Evolutionary conservation across 2,888 invertebrate species (phyloP), one percentile per base, ranked within the genome.

Genomic region (Meiosimyza platycephala): DNA sequence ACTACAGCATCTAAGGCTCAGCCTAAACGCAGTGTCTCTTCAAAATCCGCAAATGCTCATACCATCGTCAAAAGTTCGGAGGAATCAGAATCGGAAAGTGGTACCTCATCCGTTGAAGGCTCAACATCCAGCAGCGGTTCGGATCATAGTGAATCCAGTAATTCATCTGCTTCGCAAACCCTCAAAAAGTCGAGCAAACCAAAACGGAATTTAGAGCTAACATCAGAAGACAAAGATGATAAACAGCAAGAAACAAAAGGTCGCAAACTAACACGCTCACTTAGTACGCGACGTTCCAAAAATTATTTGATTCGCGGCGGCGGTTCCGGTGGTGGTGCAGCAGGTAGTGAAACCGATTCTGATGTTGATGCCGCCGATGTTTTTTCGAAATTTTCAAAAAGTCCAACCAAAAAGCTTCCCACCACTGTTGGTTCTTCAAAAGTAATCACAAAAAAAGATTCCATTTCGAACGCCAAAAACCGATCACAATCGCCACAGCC

Each of bases 231-330:
- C 82, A 73, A 79, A 82, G 78, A 65, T 81, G 62, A 84, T 79
- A 76, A 90, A 80, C 74, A 74, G 40, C 40, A 40, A n/a, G 73
- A 74, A 15, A 72, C 72, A 1, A 75, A 75, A 63, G 76, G 75
- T 55, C 76, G 93, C 22, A 94, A 94, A 80, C 85, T 92, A 33
- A 93, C 94, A 0, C 88, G 94, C 12, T 93, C 93, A 0, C 88
- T 93, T 0, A 92, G 91, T 64, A 92, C 92, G 6, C 88, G 93
- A 1, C 92, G 91, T 72, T 92, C 92, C 0, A 90, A 92, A 74
- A 90, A 92, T 79, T 90, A 91, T 0, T 88, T 90, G 0, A 83
- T 84, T 59, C 77, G 76, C 47, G 64, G 72, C 6, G 69, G 66
- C 13, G 75, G 70, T 11, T 63, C 54, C 64, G 74, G 72, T n/a